phyloP scores from a whole-genome alignment of 2,888 invertebrate genomes.

The Leptinotarsa rubiginosa region DNA sequence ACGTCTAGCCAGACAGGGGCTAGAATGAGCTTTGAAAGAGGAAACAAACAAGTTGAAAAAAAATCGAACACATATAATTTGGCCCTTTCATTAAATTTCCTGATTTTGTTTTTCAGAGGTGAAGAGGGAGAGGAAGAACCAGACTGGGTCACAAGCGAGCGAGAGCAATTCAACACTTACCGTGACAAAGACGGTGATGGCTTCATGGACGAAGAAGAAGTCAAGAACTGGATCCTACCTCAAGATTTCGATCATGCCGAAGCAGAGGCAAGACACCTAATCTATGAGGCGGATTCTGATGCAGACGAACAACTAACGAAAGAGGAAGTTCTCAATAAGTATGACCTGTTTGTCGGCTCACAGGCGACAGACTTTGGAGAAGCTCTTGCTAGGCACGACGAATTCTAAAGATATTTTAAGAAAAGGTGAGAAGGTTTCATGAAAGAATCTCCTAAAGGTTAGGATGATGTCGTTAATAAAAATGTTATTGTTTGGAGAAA shows the following conservation, averaged over 20 bases:
- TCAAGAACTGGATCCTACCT: conserved; percentile 94
- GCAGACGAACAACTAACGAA: conserved; percentile 90
- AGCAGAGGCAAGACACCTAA: conserved; percentile 94
- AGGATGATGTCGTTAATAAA: background rate
- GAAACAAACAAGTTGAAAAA: no score
- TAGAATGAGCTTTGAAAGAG: no score
- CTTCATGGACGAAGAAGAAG: conserved; percentile 88
- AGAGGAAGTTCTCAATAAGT: conserved; percentile 92
- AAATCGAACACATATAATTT: no score
- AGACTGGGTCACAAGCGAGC: conserved; percentile 95
- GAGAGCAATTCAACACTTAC: conserved; percentile 88
- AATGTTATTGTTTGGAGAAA: background rate
- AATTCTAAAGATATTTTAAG: conserved; percentile 75
- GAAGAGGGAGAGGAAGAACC: conserved; percentile 83
- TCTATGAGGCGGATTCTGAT: conserved; percentile 93
- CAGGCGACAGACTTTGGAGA: conserved; percentile 99
- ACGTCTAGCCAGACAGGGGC: no score
- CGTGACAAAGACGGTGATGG: conserved; percentile 92
- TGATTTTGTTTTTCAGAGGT: conserved; percentile 65
- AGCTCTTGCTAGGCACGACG: conserved; percentile 93
- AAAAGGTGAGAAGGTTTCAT: conserved; percentile 38
- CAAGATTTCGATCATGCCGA: conserved; percentile 97
- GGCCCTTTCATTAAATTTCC: background rate
- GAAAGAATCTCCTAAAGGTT: conserved; percentile 7
- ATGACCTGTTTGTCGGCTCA: conserved; percentile 97